Percentiles rank a stretch among this genome's conserved stretches.
These are phyloP conservation scores for Mythimna ferrago DNA, from an alignment of 2,888 invertebrate genomes.

Conservation along the genomic window DNA sequence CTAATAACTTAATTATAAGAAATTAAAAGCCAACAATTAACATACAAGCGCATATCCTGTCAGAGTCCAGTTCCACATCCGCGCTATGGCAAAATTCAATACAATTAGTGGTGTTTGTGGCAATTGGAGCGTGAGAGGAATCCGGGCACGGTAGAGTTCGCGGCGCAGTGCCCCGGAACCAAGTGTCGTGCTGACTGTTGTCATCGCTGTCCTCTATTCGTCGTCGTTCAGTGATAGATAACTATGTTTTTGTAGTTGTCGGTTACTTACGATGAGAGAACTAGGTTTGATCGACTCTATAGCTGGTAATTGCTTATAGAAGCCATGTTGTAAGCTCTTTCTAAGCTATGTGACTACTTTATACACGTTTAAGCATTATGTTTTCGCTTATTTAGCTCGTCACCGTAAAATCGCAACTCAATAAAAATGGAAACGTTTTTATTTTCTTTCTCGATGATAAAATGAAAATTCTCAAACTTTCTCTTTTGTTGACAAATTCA, in stretches of 20 bases:
- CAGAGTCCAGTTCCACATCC: conserved; percentile 73
- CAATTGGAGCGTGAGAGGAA: conserved; percentile 90
- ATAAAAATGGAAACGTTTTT: not conserved
- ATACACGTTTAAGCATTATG: conserved; percentile 14
- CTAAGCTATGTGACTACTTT: not conserved
- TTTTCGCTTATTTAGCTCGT: conserved; percentile 22
- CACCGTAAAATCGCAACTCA: not conserved
- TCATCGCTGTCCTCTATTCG: conserved; percentile 75
- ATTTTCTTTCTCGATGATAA: not conserved
- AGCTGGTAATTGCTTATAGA: conserved; percentile 19
- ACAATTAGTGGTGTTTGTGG: conserved; percentile 87
- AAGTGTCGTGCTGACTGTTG: conserved; percentile 74
- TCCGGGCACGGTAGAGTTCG: conserved; percentile 84
- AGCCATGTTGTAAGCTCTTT: conserved; percentile 8
- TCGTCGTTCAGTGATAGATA: conserved; percentile 34
- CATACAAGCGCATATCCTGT: conserved; percentile 58
- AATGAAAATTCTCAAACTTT: not conserved
- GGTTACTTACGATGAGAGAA: conserved; percentile 32
- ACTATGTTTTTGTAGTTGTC: conserved; percentile 21
- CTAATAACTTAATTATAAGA: conserved; percentile 3
- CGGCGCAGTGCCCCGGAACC: conserved; percentile 84
- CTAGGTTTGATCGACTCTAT: conserved; percentile 27
- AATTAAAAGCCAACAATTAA: conserved; percentile 11
- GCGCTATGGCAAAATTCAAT: conserved; percentile 81
- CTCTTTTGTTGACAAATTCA: conserved; percentile 23